These are phyloP conservation scores for Palaemon carinicauda DNA, from an alignment of 1,140 invertebrate genomes.

Conservation along the genomic window DNA sequence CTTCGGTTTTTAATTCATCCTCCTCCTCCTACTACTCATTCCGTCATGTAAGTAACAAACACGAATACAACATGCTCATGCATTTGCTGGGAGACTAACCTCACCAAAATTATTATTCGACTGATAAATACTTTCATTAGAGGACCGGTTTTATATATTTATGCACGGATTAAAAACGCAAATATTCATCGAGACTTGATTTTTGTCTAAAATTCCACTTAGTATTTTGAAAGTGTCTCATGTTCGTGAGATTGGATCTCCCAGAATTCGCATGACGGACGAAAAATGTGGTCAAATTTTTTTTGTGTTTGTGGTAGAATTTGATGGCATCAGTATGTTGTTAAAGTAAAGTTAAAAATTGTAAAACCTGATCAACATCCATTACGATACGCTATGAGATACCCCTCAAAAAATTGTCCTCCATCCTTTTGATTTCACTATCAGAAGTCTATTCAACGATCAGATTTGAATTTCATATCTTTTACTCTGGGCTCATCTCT, in stretches of 20 bases:
- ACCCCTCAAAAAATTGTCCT: neutral
- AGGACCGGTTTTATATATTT: too few species aligned
- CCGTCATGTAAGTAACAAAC: neutral
- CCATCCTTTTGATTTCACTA: too few species aligned
- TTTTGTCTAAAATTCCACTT: too few species aligned
- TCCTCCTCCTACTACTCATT: neutral
- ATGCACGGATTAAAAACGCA: too few species aligned
- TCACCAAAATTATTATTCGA: too few species aligned
- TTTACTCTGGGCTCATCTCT: too few species aligned
- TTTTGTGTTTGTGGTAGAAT: conserved; percentile 28
- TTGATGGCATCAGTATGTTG: neutral
- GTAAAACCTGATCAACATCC: neutral
- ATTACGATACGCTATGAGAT: neutral
- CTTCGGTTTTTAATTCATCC: conserved; percentile 53
- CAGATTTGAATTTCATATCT: too few species aligned
- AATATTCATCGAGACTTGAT: too few species aligned
- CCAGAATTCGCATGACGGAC: neutral
- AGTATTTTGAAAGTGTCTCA: neutral
- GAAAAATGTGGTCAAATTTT: neutral
- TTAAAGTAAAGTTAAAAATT: neutral
- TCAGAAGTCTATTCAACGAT: too few species aligned
- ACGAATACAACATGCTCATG: neutral
- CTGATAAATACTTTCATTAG: too few species aligned
- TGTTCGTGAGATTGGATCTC: neutral
- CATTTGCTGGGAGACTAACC: too few species aligned